Conservation (phyloP, 2,113 vertebrate genomes). For the Nestor notabilis region DNA sequence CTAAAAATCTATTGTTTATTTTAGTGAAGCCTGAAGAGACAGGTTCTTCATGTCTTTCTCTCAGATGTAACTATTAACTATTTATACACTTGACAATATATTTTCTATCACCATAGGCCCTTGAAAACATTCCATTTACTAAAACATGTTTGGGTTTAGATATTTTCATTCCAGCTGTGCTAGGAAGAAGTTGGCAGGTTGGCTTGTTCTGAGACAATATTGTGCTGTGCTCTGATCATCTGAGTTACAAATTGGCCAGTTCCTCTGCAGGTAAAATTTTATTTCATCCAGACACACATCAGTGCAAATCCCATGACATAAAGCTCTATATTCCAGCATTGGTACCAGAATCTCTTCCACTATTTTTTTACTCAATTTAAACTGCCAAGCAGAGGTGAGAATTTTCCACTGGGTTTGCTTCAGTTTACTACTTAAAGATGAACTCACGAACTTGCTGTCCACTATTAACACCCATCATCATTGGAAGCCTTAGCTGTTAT, state of each 20-base stretch:
- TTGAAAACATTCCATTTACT: not conserved
- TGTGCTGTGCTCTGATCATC: not conserved
- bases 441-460: not conserved
- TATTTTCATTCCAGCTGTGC: not conserved
- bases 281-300: not conserved
- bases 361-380: not conserved
- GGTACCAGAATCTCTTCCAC: not conserved
- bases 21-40: not conserved
- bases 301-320: not conserved
- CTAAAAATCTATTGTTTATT: not conserved
- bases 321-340: not conserved
- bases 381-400: not conserved
- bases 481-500: not conserved
- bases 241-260: slow-evolving; percentile 13
- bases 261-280: not conserved
- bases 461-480: not conserved
- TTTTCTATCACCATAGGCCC: not conserved
- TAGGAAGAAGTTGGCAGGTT: not conserved
- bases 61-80: not conserved
- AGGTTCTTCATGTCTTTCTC: not conserved
- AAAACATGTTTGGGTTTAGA: not conserved
- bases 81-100: not conserved
- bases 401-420: not conserved
- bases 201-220: slow-evolving; percentile 17
- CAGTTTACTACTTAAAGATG: not conserved